phyloP scores from a whole-genome alignment of 53 echinoderm and acorn worm genomes.

The Pentamera pediparva region DNA sequence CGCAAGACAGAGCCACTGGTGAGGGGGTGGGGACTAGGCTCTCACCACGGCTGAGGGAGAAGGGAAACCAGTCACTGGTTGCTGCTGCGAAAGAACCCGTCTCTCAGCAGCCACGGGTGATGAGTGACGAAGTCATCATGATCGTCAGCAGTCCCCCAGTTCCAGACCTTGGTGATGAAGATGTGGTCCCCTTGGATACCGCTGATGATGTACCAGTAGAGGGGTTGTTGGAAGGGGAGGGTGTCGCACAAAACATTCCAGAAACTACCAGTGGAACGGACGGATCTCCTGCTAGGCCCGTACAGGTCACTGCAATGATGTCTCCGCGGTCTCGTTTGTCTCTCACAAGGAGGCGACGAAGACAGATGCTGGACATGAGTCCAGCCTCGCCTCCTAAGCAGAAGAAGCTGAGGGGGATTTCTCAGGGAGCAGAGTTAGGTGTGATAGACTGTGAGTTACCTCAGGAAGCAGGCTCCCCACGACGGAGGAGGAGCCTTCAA shows the following conservation, averaged over 20 bases:
- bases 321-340: slow-evolving; percentile 24
- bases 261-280: too few relatives aligned
- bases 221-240: too few relatives aligned
- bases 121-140: neutral
- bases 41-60: slow-evolving; percentile 14
- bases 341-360: slow-evolving; percentile 4
- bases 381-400: neutral
- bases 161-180: too few relatives aligned
- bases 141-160: too few relatives aligned
- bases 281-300: too few relatives aligned
- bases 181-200: too few relatives aligned
- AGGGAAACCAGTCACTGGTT: neutral
- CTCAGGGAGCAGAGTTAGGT: neutral
- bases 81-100: neutral
- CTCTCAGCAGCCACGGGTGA: neutral
- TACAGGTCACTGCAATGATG: neutral
- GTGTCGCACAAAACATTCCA: neutral
- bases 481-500: neutral
- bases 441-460: neutral
- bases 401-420: neutral
- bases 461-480: neutral
- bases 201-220: too few relatives aligned
- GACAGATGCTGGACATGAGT: slow-evolving; percentile 10
- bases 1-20: neutral
- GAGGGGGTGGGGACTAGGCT: neutral